Base-by-base conservation (phyloP, 2,888 invertebrate genomes). In the Acanthosoma haemorrhoidale region DNA sequence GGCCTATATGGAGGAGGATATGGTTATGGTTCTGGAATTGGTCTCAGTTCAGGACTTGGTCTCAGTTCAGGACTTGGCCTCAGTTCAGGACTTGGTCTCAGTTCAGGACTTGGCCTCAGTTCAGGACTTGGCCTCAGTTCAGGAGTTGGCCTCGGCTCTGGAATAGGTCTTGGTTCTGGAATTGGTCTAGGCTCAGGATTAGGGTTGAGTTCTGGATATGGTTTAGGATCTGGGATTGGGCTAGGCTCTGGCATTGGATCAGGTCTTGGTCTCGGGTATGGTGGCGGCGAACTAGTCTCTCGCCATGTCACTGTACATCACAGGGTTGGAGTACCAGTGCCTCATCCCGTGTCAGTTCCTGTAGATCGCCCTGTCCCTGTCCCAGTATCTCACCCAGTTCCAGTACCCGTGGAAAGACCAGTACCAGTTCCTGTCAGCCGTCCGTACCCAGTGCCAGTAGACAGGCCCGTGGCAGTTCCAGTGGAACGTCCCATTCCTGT, bases 391-490 rank as follows among this genome's bases (percentile, higher is more conserved):
- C 72, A 73, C 34, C 76, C 75, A 18, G 73, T 73, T 16, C 70
- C 73, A 29, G 75, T 76, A 5, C 76, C 68, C 29, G 68, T 71
- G 21, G 68, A 68, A 21, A 71, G 39, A 36, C 68, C 71, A 11
- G 58, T 60, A 21, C 71, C 71, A 5, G 71, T 71, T 38, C 71
- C 68, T n/a, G 71, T 71, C 16, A 32, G 13, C 36, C 60, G 36
- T 69, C 74, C 31, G 72, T 71, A 3, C 71, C 73, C 74, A 1
- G 69, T 73, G 11, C 70, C 74, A 70, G 84, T 85, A 0, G 83
- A 83, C 1, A 82, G 75, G 61, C 76, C 75, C n/a, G 74, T 75
- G 0, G 71, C 75, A 21, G 74, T 82, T 18, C 84, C 85, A 1
- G 83, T 84, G 0, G 76, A 76, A 59, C 73, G 75, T 9, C 77